Conservation (phyloP, 2,888 invertebrate species). For the Coremacera marginata region DNA sequence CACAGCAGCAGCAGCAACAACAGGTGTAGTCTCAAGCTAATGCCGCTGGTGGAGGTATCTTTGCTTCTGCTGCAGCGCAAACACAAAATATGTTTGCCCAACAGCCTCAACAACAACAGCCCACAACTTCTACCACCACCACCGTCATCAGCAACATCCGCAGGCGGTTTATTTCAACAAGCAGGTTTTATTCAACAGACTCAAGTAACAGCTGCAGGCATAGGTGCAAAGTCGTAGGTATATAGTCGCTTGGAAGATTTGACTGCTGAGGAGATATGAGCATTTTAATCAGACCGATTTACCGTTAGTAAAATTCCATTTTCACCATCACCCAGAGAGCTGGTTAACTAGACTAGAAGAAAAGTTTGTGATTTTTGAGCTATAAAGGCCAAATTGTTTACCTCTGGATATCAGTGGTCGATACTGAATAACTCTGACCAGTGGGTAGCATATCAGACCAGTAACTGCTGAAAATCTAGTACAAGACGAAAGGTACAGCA, state of each 20-base stretch:
- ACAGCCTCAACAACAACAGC: constrained; percentile 43
- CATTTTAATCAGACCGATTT: constrained; percentile 75
- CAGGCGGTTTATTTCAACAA: constrained; percentile 38
- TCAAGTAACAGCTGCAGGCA: constrained; percentile 25
- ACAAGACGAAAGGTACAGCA: too few species aligned
- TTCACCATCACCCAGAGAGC: constrained; percentile 74
- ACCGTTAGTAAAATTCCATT: constrained; percentile 77
- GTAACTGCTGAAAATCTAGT: too few species aligned
- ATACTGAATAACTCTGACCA: too few species aligned
- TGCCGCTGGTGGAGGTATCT: not conserved
- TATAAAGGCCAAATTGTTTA: too few species aligned
- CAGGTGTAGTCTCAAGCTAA: constrained; percentile 15
- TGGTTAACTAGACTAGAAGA: constrained; percentile 51
- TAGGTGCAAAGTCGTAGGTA: constrained; percentile 50
- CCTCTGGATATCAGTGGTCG: too few species aligned
- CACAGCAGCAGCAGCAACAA: constrained; percentile 42
- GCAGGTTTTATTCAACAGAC: constrained; percentile 56
- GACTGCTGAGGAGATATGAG: constrained; percentile 73
- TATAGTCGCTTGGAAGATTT: constrained; percentile 76
- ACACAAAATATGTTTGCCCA: constrained; percentile 21
- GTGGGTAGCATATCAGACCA: too few species aligned
- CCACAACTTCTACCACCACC: constrained; percentile 25
- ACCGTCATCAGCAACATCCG: not conserved
- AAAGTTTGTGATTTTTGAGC: too few species aligned
- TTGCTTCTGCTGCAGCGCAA: constrained; percentile 8